Conservation (phyloP, 92 coral and sea anemone genomes). For the Isaurus tuberculatus region DNA sequence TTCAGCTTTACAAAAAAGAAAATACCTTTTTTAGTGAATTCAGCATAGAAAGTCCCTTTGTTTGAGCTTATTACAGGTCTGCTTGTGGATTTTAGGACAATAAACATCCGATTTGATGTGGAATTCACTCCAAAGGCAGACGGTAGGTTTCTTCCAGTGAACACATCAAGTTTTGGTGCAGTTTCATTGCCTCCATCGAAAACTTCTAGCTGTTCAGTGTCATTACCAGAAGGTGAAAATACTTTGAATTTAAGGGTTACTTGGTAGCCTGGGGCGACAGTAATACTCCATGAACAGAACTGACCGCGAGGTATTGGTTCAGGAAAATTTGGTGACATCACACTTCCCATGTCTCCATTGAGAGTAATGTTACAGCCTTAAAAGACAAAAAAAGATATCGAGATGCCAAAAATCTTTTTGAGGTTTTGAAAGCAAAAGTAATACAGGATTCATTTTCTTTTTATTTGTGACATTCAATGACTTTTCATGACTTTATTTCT, state of each 20-base stretch:
- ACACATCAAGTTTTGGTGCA: neutral
- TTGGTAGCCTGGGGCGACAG: slow-evolving; percentile 24
- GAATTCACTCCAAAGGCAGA: slow-evolving; percentile 17
- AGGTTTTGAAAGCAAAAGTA: no score
- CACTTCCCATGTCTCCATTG: neutral
- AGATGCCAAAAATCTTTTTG: no score
- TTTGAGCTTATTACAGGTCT: neutral
- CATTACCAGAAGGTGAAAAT: slow-evolving; percentile 28
- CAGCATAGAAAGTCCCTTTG: neutral
- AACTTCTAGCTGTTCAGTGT: slow-evolving; percentile 8
- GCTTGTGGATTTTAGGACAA: neutral
- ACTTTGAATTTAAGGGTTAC: neutral
- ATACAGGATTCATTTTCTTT: no score
- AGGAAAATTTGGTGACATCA: slow-evolving; percentile 7
- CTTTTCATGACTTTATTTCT: no score
- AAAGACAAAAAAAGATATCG: no score
- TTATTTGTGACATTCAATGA: no score
- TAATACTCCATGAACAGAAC: slow-evolving; percentile 37
- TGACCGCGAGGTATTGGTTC: slow-evolving; percentile 13
- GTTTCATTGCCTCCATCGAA: slow-evolving; percentile 15
- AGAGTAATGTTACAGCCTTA: slow-evolving; percentile 2
- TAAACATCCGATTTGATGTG: slow-evolving; percentile 13
- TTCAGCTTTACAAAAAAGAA: neutral
- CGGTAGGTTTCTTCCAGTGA: slow-evolving; percentile 3
- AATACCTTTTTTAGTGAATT: slow-evolving; percentile 7